Base-by-base conservation (phyloP, 2,888 invertebrate species). In the Pollenia amentaria region DNA sequence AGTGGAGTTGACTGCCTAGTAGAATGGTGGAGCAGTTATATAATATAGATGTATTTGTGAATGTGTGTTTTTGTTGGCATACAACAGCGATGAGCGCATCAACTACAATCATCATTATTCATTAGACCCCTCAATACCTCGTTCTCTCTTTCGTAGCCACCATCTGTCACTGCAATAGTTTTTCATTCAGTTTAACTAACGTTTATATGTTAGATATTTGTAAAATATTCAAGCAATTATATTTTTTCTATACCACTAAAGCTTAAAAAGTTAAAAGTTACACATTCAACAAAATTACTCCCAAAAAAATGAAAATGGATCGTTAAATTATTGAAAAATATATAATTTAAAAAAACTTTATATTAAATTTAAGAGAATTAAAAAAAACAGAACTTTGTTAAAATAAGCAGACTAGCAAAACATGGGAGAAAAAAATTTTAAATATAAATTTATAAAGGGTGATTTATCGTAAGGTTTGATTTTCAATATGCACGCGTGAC, bases 31-130 rank as follows among this genome's bases (percentile, higher is more conserved):
- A 75, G 21, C 21, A 64, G 42, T 57, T 42, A 11, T 44, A n/a
- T 53, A 53, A 16, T 65, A 44, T 18, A 21, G 12, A 44, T 64
- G 9, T 44, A 29, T 60, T 12, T 48, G 46, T 48, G 11, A 11
- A 73, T 18, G 9, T 38, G 11, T n/a, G 44, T 21, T 42, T 55
- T 84, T 85, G 84, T 79, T 88, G 88, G 87, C 90, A 91, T 91
- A 89, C 89, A 89, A 89, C 81, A 88, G 89, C 91, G 92, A 92
- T 92, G 92, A 92, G 90, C 91, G 89, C 91, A 92, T 92, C 91
- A 90, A 77, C 73, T 82, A 53, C 60, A 57, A 76, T 60, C 73
- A 84, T 55, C 65, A 38, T 48, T 14, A 51, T 76, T 48, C 16
- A 51, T 76, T 16, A 67, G 14, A 64, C 38, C 12, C 55, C 69